Conservation (phyloP, 2,888 invertebrate species). For the Spialia ferax region DNA sequence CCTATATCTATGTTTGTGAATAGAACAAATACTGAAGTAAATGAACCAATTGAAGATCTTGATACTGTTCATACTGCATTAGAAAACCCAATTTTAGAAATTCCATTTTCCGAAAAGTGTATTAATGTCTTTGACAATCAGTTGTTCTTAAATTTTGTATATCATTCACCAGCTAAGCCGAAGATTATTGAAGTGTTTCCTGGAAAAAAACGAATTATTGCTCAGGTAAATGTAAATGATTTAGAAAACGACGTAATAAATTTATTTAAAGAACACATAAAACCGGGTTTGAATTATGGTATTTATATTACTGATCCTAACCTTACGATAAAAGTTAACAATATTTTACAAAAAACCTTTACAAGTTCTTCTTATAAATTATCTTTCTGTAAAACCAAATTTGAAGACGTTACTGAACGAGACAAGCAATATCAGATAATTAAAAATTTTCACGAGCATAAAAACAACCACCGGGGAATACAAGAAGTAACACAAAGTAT, state of each 20-base stretch:
- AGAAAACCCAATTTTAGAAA: constrained; percentile 3
- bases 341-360: constrained; percentile 10
- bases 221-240: neutral
- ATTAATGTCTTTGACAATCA: constrained; percentile 13
- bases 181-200: neutral
- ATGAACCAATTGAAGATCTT: neutral
- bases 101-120: constrained; percentile 7
- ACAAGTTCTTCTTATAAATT: neutral
- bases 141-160: constrained; percentile 6
- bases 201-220: neutral
- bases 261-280: constrained; percentile 1
- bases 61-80: constrained; percentile 5
- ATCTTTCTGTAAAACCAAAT: constrained; percentile 1
- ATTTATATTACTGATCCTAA: constrained; percentile 3
- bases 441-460: constrained; percentile 5
- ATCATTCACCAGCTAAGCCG: neutral
- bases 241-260: neutral
- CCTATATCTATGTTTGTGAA: constrained; percentile 4
- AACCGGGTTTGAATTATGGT: neutral
- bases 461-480: constrained; percentile 21
- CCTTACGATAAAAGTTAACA: constrained; percentile 1
- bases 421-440: constrained; percentile 1
- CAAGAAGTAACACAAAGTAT: constrained; percentile 3
- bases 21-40: neutral
- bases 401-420: neutral